Evolutionary conservation across 2,797 vertebrate species (phyloP), one percentile per base, ranked within the genome.

Genomic region (Percopsis omiscomaycus): DNA sequence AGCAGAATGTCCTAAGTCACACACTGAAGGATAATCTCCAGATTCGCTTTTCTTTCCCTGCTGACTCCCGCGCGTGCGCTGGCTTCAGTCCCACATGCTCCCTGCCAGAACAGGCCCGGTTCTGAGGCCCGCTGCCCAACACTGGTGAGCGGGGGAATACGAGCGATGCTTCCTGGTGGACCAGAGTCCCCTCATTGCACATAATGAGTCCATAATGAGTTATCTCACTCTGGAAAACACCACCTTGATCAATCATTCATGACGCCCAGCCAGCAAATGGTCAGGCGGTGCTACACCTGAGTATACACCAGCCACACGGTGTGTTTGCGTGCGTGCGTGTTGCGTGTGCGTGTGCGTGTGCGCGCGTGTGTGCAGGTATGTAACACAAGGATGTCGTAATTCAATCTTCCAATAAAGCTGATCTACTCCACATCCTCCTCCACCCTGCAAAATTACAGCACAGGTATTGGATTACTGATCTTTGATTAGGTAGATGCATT

Each of bases 241-340:
- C n/a, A 72, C 70, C 32, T 2, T 79, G 62, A 64, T 98, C 73
- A 96, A 98, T 96, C 92, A 95, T 98, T 96, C 69, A 98, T 89
- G 53, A 69, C 75, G 81, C 58, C 50, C 74, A 11, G 68, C 58
- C 77, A 88, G 89, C 82, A 80, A 85, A 86, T 69, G 87, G 80
- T 75, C 83, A 75, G 84, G 91, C 91, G 80, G 57, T 27, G 68
- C 86, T 86, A 79, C 72, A 64, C 81, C 73, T 85, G 77, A 90
- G 90, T 89, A 83, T 83, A 75, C 79, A 86, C 81, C 75, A 68
- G 82, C 84, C 81, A 16, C 32, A 32, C 45, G 9, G 60, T 45
- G 49, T 54, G 61, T 46, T 45, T 49, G 58, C 15, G 55, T 13
- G 58, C 15, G 55, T 13, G 62, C 52, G 59, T 61, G 49, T 57